phyloP scores from a whole-genome alignment of 2,888 invertebrate genomes.

The Noctuana brunneofusca region DNA sequence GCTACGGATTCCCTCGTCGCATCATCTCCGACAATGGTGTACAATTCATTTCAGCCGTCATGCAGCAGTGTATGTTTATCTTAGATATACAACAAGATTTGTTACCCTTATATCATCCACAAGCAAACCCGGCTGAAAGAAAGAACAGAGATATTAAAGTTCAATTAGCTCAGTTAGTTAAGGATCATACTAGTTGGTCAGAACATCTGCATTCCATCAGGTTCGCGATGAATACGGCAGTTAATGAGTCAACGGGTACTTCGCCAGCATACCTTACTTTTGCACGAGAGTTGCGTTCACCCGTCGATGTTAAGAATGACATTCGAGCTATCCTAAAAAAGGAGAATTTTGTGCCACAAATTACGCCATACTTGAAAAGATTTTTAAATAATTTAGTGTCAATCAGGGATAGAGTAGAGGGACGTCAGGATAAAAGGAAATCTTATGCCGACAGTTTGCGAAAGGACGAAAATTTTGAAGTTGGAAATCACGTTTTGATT shows the following conservation, averaged over 20 bases:
- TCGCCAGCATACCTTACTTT: not conserved
- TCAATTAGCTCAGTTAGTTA: not conserved
- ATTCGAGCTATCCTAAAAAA: not conserved
- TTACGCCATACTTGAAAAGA: not conserved
- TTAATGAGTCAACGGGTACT: not conserved
- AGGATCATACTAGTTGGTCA: slow-evolving; percentile 1
- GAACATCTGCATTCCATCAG: slow-evolving; percentile 1
- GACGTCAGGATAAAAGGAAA: not conserved
- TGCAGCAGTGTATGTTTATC: slow-evolving; percentile 9
- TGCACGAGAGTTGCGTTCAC: slow-evolving; percentile 1
- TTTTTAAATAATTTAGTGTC: not conserved
- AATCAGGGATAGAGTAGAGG: slow-evolving; percentile 3
- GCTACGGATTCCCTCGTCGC: slow-evolving; percentile 39
- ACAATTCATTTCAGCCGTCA: slow-evolving; percentile 36
- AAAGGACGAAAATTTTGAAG: not conserved
- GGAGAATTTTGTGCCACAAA: not conserved
- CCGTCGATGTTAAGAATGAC: slow-evolving; percentile 5
- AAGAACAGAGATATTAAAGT: not conserved
- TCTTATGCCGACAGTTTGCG: not conserved
- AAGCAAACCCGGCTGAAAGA: not conserved
- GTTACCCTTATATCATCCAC: not conserved
- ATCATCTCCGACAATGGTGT: slow-evolving; percentile 39
- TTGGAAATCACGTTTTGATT: not conserved
- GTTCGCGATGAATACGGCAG: slow-evolving; percentile 3
- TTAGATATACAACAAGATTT: not conserved